Evolutionary conservation across 2,113 vertebrate genomes (phyloP).

Genomic region (Trachemys scripta): DNA sequence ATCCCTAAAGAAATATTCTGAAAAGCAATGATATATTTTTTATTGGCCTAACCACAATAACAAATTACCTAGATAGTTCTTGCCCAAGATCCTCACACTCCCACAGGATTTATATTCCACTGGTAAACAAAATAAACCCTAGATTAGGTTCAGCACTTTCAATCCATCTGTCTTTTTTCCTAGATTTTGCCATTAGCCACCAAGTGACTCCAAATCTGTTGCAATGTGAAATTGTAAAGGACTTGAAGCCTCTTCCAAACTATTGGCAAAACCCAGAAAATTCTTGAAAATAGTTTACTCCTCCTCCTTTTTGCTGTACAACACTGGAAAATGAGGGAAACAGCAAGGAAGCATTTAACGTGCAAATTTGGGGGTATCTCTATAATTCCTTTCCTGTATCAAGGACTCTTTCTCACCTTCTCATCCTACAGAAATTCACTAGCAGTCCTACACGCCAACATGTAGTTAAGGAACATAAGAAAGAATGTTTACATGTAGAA

Average conservation of each 20-base stretch:
- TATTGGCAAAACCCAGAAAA: not conserved
- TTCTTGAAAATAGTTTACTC: not conserved
- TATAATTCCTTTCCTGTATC: not conserved
- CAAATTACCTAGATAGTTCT: conserved; percentile 16
- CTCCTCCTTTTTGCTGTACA: not conserved
- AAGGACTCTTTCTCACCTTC: not conserved
- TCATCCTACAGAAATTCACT: not conserved
- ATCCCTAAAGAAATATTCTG: conserved; percentile 15
- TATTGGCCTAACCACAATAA: conserved; percentile 1
- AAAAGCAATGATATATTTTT: not conserved
- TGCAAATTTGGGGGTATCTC: accelerated
- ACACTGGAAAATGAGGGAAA: not conserved
- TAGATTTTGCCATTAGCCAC: conserved; percentile 10
- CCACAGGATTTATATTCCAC: conserved; percentile 18
- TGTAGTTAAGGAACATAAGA: not conserved
- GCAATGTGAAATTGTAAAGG: not conserved
- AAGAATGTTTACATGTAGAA: not conserved
- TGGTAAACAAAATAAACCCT: not conserved
- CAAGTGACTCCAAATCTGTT: not conserved
- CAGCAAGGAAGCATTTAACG: not conserved
- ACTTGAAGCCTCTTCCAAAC: not conserved
- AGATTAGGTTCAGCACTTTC: not conserved
- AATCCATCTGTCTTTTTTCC: conserved; percentile 10
- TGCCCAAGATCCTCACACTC: conserved; percentile 1
- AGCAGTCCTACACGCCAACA: not conserved